Conservation (phyloP, 1,140 invertebrate species). For the Sweltsa coloradensis region DNA sequence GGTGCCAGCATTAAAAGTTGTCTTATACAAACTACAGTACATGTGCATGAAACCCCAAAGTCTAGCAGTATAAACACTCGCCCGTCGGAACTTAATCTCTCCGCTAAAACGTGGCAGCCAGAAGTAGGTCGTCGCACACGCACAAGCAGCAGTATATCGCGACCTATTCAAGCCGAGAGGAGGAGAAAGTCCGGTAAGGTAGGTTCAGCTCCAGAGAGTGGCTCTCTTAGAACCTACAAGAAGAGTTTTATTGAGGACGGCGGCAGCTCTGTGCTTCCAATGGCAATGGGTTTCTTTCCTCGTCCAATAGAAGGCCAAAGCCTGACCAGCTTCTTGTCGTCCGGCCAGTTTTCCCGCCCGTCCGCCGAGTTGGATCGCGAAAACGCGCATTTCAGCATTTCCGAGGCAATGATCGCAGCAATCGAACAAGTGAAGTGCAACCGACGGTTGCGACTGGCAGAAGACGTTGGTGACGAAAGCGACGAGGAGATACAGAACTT, state of each 20-base stretch:
- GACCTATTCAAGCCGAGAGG: too few relatives aligned
- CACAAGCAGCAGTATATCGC: too few relatives aligned
- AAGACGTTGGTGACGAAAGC: conserved; percentile 43
- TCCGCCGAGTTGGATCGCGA: conserved; percentile 72
- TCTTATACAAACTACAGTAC: too few relatives aligned
- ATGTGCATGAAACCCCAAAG: too few relatives aligned
- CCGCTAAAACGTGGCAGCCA: not conserved
- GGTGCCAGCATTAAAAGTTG: too few relatives aligned
- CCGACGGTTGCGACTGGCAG: conserved; percentile 26
- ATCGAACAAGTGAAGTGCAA: conserved; percentile 54
- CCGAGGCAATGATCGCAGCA: conserved; percentile 70
- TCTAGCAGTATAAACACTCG: too few relatives aligned
- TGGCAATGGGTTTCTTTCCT: conserved; percentile 46
- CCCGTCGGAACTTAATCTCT: conserved; percentile 9
- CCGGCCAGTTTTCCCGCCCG: conserved; percentile 51
- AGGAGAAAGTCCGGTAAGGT: conserved; percentile 18
- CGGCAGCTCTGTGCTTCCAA: conserved; percentile 38
- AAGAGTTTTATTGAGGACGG: conserved; percentile 50
- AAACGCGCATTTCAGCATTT: conserved; percentile 78
- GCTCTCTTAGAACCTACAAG: conserved; percentile 28
- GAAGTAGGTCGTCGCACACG: too few relatives aligned
- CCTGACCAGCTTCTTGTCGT: conserved; percentile 58
- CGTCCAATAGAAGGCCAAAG: conserved; percentile 58
- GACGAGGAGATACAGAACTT: conserved; percentile 55
- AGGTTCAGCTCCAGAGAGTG: conserved; percentile 24